Conservation (phyloP, 2,797 vertebrate genomes). For the Malacoctenus gilli region DNA sequence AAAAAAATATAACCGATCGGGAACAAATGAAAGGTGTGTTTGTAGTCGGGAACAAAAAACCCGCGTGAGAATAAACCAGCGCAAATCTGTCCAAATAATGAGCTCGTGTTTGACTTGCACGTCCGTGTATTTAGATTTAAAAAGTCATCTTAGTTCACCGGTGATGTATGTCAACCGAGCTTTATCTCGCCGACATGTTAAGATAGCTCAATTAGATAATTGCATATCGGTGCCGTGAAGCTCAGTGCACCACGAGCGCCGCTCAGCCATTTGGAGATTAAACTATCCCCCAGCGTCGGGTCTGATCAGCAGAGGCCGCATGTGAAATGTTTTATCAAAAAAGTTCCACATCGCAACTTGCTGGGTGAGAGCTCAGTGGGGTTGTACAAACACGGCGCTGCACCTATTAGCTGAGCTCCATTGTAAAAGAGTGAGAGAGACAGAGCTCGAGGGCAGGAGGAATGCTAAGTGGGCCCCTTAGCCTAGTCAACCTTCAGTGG, state of each 20-base stretch:
- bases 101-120: too few relatives aligned
- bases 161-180: conserved; percentile 50
- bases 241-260: conserved; percentile 35
- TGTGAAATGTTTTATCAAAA: conserved; percentile 39
- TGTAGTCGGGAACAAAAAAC: neutral
- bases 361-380: conserved; percentile 50
- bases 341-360: conserved; percentile 46
- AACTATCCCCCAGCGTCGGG: conserved; percentile 11
- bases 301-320: conserved; percentile 19
- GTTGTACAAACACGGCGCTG: conserved; percentile 65
- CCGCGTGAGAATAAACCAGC: too few relatives aligned
- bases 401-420: conserved; percentile 75
- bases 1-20: conserved; percentile 28
- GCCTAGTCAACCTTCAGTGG: conserved; percentile 90
- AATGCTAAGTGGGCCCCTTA: conserved; percentile 91
- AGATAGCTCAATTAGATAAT: conserved; percentile 61
- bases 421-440: conserved; percentile 72
- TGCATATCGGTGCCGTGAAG: conserved; percentile 44
- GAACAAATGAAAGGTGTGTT: conserved; percentile 30
- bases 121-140: conserved; percentile 37
- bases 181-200: conserved; percentile 60
- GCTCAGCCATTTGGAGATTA: conserved; percentile 29
- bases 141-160: conserved; percentile 48
- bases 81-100: too few relatives aligned
- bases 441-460: conserved; percentile 74